Base-by-base conservation (phyloP, 2,888 invertebrate genomes). In the Ophioninae sp. region DNA sequence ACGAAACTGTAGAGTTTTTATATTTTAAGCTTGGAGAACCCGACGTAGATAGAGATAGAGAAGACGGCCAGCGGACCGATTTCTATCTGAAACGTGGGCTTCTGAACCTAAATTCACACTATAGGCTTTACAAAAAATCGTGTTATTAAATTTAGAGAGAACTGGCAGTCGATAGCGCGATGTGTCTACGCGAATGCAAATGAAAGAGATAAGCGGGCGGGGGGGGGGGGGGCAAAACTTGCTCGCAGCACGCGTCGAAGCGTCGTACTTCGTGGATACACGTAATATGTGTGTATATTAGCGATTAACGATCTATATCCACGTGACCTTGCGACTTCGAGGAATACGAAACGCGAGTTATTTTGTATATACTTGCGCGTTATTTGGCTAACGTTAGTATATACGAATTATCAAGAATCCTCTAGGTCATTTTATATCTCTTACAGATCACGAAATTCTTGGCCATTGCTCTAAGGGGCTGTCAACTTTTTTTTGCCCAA, bases 321-420 rank as follows among this genome's bases (percentile, higher is more conserved):
- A 74, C 79, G 68, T 79, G 79, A 70, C 82, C 82, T 82, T 82
- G 82, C n/a, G 57, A 62, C 73, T 79, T 62, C 65, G 62, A 30
- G 65, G 75, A 75, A 75, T 75, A 65, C 37, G 20, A 39, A 37
- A 73, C 61, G 50, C 61, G 72, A 61, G 59, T 72, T 10, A 44
- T 21, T 39, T 62, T 23, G 21, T 17, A n/a, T 44, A 20, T 21
- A 17, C 7, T 67, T 39, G 41, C 56, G 69, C 37, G 39, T 65
- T 80, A 76, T 80, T 83, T 68, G 79, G 65, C 75, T n/a, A 30
- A 37, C 64, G 59, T 20, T 65, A 30, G 8, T 44, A 44, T 17
- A 44, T 39, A 20, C 50, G 50, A 23, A 62, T 64, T 68, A 39
- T 13, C 59, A 56, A 39, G n/a, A 50, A 79, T 50, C 50, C 62